Percentiles rank a stretch among this genome's conserved stretches.
phyloP scores from a whole-genome alignment of 2,888 invertebrate species.

The Mythimna vitellina region DNA sequence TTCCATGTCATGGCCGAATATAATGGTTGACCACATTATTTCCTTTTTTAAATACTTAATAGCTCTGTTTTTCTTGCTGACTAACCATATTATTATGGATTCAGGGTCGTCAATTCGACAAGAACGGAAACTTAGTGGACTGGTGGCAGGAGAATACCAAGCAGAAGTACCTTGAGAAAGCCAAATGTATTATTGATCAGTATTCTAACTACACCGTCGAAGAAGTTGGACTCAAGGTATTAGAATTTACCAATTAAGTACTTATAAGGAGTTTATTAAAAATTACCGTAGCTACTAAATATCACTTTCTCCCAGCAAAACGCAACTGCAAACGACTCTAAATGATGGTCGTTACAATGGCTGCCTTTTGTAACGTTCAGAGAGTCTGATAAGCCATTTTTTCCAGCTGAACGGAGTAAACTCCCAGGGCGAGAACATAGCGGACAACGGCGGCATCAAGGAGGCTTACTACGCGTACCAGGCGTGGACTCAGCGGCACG shows the following conservation, averaged over 20 bases:
- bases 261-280: neutral
- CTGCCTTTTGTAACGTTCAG: neutral
- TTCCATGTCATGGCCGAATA: neutral
- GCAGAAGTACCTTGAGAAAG: conserved; percentile 95
- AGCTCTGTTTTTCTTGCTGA: neutral
- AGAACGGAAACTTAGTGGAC: conserved; percentile 96
- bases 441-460: conserved; percentile 98
- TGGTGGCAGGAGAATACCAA: conserved; percentile 98
- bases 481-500: conserved; percentile 93
- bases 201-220: conserved; percentile 97
- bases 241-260: conserved; percentile 44
- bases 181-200: conserved; percentile 97
- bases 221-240: conserved; percentile 93
- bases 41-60: neutral
- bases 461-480: conserved; percentile 96
- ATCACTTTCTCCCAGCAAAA: neutral
- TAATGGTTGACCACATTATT: neutral
- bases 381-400: neutral
- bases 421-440: conserved; percentile 98
- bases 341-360: neutral
- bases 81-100: conserved; percentile 22
- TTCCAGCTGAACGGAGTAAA: conserved; percentile 96
- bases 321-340: neutral
- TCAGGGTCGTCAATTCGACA: conserved; percentile 97
- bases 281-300: no score